Percentiles rank a stretch among this genome's conserved stretches.
These are phyloP conservation scores for Brachionus sp. DNA, from an alignment of 1,140 invertebrate genomes.

Conservation along the genomic window DNA sequence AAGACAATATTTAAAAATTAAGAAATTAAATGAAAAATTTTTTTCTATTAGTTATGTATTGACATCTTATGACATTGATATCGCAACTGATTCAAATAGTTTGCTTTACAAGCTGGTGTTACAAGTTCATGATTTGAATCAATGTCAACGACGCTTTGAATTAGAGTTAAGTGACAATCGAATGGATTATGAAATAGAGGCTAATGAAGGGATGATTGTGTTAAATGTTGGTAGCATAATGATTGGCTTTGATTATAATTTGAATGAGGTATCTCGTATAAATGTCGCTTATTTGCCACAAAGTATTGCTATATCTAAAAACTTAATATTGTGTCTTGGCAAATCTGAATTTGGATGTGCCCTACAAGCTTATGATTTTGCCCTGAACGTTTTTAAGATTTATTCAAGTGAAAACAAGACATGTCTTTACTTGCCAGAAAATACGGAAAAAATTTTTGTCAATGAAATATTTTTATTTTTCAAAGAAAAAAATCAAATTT, in stretches of 20 bases:
- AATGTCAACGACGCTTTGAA: neutral
- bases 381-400: neutral
- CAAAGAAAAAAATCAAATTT: neutral
- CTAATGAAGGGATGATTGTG: neutral
- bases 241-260: neutral
- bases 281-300: neutral
- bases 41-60: neutral
- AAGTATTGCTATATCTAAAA: neutral
- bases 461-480: constrained; percentile 10
- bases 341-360: neutral
- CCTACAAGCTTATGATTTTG: neutral
- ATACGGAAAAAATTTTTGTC: neutral
- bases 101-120: neutral
- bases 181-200: neutral
- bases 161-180: neutral
- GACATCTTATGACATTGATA: neutral
- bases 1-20: neutral
- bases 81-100: neutral
- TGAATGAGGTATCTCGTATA: neutral
- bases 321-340: neutral
- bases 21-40: constrained; percentile 2
- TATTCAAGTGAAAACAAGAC: neutral
- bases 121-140: neutral
- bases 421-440: neutral
- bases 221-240: neutral